These are phyloP conservation scores for Aldrovandia affinis DNA, from an alignment of 2,797 vertebrate genomes.

Conservation along the genomic window DNA sequence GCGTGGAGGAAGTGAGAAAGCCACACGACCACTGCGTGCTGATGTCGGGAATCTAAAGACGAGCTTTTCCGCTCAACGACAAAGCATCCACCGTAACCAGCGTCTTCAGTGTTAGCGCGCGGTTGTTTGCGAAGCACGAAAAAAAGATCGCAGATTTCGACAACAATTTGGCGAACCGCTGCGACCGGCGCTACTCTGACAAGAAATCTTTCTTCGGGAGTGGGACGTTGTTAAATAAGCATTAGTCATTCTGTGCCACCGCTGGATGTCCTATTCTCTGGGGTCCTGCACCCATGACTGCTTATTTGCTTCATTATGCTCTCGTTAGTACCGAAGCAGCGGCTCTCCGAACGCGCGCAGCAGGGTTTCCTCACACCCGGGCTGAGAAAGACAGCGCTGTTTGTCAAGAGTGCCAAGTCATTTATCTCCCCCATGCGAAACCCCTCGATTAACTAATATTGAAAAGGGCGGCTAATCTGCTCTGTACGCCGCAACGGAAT, in stretches of 20 bases:
- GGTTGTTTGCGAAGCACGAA: background rate
- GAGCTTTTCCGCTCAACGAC: background rate
- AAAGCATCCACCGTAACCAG: background rate
- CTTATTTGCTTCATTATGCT: background rate
- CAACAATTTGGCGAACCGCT: background rate
- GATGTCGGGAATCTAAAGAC: background rate
- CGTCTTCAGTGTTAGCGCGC: background rate
- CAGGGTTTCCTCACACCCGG: background rate
- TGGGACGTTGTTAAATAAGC: background rate
- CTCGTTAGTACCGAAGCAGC: background rate
- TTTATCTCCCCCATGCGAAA: background rate
- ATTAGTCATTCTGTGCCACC: background rate
- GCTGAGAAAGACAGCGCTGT: background rate
- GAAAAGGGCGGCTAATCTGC: background rate
- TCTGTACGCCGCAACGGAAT: background rate
- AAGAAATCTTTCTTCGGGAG: background rate
- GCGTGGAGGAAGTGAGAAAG: background rate
- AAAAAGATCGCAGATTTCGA: background rate
- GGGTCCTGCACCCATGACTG: background rate
- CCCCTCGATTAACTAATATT: background rate
- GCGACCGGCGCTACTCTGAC: no score
- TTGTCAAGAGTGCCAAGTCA: background rate
- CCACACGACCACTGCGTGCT: background rate
- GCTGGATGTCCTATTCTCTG: background rate
- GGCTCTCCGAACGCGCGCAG: background rate